A percentile compares a stretch with the other conserved stretches of the same genome.
These are phyloP conservation scores for Apocheima hispidaria DNA, from an alignment of 2,888 invertebrate genomes.

Conservation along the genomic window DNA sequence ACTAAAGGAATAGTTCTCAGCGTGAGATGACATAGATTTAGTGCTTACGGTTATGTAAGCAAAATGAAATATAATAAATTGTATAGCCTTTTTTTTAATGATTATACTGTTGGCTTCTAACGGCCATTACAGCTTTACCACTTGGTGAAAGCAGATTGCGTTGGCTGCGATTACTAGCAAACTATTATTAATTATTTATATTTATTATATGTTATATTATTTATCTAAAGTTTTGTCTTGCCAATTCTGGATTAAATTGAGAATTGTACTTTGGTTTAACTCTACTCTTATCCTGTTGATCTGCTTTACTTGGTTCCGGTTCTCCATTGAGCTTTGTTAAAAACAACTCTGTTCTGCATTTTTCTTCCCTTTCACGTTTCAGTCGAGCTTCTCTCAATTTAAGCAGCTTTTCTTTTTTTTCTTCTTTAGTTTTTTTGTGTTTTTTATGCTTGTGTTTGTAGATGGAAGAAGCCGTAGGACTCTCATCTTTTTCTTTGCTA, in stretches of 20 bases:
- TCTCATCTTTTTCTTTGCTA: conserved; percentile 11
- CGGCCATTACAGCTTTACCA: too few species aligned
- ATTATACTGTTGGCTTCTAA: too few species aligned
- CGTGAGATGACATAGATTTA: too few species aligned
- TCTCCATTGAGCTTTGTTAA: conserved; percentile 87
- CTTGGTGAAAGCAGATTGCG: too few species aligned
- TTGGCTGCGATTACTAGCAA: too few species aligned
- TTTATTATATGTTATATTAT: too few species aligned
- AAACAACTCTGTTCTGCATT: conserved; percentile 89
- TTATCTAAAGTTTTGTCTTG: conserved; percentile 90
- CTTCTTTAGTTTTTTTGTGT: conserved; percentile 48
- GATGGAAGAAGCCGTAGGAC: conserved; percentile 37
- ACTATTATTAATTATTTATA: too few species aligned
- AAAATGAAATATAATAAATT: too few species aligned
- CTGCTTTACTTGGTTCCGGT: conserved; percentile 40
- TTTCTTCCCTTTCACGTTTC: conserved; percentile 93
- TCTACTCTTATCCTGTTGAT: conserved; percentile 52
- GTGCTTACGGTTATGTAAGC: too few species aligned
- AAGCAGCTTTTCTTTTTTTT: conserved; percentile 80
- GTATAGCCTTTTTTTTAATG: too few species aligned
- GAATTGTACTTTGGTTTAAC: conserved; percentile 96
- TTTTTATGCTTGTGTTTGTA: conserved; percentile 50
- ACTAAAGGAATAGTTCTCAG: too few species aligned
- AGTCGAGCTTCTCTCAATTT: conserved; percentile 92
- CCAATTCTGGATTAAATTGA: conserved; percentile 97